phyloP scores from a whole-genome alignment of 2,113 vertebrate species.

The Leuciscus idus region DNA sequence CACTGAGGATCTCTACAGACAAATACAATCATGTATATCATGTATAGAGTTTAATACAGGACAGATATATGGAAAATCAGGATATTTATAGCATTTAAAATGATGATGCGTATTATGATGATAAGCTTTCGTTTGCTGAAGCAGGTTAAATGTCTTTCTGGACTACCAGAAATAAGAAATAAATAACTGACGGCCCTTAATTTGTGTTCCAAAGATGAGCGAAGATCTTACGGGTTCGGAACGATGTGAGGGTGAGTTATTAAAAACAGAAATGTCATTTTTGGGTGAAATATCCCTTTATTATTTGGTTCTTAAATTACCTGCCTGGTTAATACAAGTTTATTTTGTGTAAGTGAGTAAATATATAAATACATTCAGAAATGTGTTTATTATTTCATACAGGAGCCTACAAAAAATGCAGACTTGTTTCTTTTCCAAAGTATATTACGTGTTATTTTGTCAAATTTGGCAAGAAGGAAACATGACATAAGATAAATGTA shows the following conservation, averaged over 20 bases:
- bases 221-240: too few relatives aligned
- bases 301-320: neutral
- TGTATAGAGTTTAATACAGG: neutral
- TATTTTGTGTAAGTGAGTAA: neutral
- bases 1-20: constrained; percentile 78
- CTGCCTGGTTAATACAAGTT: neutral
- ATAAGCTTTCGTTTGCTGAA: neutral
- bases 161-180: neutral
- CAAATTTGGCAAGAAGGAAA: neutral
- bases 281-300: too few relatives aligned
- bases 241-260: too few relatives aligned
- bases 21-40: neutral
- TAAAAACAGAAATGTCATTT: too few relatives aligned
- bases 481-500: neutral
- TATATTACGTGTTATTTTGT: neutral
- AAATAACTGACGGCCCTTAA: neutral
- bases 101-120: neutral
- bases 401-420: neutral
- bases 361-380: neutral
- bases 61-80: neutral
- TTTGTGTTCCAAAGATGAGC: too few relatives aligned
- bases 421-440: neutral
- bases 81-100: neutral
- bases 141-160: neutral
- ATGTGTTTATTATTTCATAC: neutral